A percentile compares a stretch with the other conserved stretches of the same genome.
Conservation (phyloP, 2,113 vertebrate species). For the Salvator merianae region DNA sequence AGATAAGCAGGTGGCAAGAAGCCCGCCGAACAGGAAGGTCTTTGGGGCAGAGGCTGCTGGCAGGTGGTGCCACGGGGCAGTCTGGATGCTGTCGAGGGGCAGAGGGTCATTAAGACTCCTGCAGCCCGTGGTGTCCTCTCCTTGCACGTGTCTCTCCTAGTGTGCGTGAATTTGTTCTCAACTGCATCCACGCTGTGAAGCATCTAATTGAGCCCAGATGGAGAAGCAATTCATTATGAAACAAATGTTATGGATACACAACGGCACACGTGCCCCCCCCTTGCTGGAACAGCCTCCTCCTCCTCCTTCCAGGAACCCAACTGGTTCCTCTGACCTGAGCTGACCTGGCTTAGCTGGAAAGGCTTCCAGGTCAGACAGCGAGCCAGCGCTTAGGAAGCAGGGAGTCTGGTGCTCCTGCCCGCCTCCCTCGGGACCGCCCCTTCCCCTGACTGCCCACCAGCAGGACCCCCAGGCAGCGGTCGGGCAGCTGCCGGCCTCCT, state of each 20-base stretch:
- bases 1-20: too few species aligned
- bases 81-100: too few species aligned
- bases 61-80: too few species aligned
- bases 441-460: too few species aligned
- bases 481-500: too few species aligned
- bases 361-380: neutral
- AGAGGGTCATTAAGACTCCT: neutral
- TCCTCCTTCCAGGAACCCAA: neutral
- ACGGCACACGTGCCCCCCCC: too few species aligned
- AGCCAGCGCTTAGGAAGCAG: neutral
- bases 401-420: neutral
- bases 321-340: neutral
- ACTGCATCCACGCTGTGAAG: neutral
- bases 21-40: too few species aligned
- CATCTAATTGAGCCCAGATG: rapidly evolving
- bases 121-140: rapidly evolving
- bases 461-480: too few species aligned
- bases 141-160: too few species aligned
- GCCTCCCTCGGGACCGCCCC: too few species aligned
- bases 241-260: rapidly evolving
- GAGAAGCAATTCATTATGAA: neutral
- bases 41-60: neutral
- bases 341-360: neutral
- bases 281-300: neutral
- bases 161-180: neutral